phyloP scores from a whole-genome alignment of 2,113 vertebrate genomes.

The Serinus canaria region DNA sequence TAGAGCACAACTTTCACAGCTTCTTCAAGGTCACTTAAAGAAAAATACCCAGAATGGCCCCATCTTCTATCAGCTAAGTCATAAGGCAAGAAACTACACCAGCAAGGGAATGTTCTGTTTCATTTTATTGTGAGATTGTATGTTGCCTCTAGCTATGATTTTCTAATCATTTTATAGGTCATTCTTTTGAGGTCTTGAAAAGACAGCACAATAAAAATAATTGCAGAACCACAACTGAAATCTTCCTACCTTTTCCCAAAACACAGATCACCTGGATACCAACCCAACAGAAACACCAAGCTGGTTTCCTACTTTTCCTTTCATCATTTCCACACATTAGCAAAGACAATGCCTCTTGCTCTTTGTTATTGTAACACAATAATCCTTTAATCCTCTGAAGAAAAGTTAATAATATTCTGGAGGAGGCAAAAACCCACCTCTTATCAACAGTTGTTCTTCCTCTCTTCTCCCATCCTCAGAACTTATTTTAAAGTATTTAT shows the following conservation, averaged over 20 bases:
- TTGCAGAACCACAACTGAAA: neutral
- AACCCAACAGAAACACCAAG: neutral
- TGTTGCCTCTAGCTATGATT: neutral
- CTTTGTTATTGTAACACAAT: neutral
- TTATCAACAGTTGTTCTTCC: neutral
- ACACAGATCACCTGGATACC: neutral
- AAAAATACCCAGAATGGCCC: neutral
- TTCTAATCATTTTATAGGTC: conserved; percentile 18
- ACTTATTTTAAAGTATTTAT: neutral
- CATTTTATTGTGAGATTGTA: neutral
- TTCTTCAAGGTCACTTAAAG: neutral
- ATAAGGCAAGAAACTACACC: neutral
- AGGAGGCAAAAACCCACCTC: neutral
- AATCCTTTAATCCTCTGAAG: neutral
- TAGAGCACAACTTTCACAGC: neutral
- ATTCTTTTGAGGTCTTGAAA: conserved; percentile 5
- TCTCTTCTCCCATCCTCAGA: neutral
- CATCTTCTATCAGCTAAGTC: neutral
- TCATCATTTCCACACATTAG: neutral
- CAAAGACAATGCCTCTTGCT: neutral
- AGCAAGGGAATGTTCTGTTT: neutral
- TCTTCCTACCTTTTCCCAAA: neutral
- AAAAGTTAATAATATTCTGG: neutral
- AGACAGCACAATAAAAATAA: conserved; percentile 15
- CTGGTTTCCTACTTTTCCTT: neutral